Evolutionary conservation across 2,113 vertebrate genomes (phyloP).

Genomic region (Willisornis vidua): DNA sequence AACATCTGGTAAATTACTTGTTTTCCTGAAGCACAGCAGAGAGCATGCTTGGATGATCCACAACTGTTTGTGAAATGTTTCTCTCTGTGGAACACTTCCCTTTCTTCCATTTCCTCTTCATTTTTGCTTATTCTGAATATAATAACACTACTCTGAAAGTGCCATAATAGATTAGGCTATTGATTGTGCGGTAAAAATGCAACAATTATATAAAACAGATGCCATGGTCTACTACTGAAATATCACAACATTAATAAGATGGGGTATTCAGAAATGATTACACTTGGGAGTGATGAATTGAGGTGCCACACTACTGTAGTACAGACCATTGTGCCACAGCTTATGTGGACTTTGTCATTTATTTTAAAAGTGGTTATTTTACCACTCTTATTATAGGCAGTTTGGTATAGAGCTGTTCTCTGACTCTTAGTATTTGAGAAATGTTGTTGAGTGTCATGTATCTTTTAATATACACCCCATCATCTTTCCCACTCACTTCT

Average conservation of each 20-base stretch:
- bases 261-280: neutral
- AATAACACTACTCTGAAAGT: constrained; percentile 26
- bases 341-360: neutral
- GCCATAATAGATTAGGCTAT: constrained; percentile 10
- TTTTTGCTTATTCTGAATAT: constrained; percentile 61
- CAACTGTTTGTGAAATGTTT: constrained; percentile 49
- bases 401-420: neutral
- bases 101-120: constrained; percentile 3
- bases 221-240: constrained; percentile 17
- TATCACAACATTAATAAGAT: neutral
- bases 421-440: neutral
- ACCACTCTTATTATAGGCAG: neutral
- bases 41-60: constrained; percentile 2
- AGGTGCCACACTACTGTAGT: neutral
- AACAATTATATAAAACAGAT: constrained; percentile 25
- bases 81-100: constrained; percentile 34
- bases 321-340: neutral
- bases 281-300: neutral
- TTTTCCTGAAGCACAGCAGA: constrained; percentile 24
- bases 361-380: neutral
- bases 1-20: constrained; percentile 32
- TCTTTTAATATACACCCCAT: neutral
- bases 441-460: neutral
- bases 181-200: constrained; percentile 11
- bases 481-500: neutral